Conservation (phyloP, 1,140 invertebrate genomes). For the Danaus melanippus region DNA sequence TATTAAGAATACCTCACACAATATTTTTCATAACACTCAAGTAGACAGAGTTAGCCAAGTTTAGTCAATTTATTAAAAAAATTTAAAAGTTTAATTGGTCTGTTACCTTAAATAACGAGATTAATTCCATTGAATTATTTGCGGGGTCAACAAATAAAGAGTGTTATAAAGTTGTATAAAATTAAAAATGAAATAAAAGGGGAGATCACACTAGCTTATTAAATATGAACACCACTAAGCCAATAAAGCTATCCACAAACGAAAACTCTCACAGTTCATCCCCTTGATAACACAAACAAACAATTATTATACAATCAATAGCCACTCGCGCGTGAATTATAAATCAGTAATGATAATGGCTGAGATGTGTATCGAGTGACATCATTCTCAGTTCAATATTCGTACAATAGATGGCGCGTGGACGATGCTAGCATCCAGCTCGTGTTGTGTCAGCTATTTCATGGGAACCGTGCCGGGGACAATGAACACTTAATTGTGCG, state of each 20-base stretch:
- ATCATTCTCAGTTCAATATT: slow-evolving; percentile 46
- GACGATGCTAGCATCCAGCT: slow-evolving; percentile 41
- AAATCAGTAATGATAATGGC: slow-evolving; percentile 60
- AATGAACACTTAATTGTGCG: slow-evolving; percentile 66
- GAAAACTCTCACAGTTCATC: slow-evolving; percentile 39
- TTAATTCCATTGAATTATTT: no score
- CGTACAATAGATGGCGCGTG: slow-evolving; percentile 47
- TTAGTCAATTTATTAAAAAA: no score
- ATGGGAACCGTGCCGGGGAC: slow-evolving; percentile 61
- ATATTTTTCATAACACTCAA: no score
- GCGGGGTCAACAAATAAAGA: no score
- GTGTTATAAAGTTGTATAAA: background rate
- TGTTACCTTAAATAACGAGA: no score
- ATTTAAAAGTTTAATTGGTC: no score
- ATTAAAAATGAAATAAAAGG: slow-evolving; percentile 9
- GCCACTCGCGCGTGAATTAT: slow-evolving; percentile 53
- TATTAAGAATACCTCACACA: no score
- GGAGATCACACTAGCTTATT: slow-evolving; percentile 18
- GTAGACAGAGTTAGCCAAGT: no score
- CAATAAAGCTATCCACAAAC: slow-evolving; percentile 48
- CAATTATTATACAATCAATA: slow-evolving; percentile 65
- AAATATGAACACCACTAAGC: slow-evolving; percentile 37
- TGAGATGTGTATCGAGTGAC: slow-evolving; percentile 43
- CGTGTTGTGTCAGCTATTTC: slow-evolving; percentile 54
- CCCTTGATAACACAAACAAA: slow-evolving; percentile 60